These are phyloP conservation scores for Tinamus guttatus DNA, from an alignment of 2,113 vertebrate genomes.

Conservation along the genomic window DNA sequence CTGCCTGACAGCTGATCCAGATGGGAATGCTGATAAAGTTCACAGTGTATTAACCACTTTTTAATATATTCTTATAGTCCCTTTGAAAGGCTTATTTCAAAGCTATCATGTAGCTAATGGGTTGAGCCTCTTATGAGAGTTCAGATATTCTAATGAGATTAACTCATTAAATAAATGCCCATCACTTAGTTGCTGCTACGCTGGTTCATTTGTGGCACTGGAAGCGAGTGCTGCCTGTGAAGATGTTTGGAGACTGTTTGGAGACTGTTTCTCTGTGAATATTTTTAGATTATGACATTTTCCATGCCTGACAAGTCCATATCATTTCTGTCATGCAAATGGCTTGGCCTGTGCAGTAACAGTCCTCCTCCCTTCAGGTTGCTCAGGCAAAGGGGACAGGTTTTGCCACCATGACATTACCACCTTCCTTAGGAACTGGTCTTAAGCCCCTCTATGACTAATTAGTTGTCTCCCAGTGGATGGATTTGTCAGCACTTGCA, in stretches of 20 bases:
- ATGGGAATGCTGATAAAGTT: conserved; percentile 5
- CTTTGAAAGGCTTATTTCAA: conserved; percentile 29
- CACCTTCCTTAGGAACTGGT: not conserved
- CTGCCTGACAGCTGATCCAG: not conserved
- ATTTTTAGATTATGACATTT: conserved; percentile 1
- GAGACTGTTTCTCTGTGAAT: not conserved
- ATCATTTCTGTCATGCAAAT: not conserved
- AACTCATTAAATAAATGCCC: conserved; percentile 58
- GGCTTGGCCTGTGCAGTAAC: not conserved
- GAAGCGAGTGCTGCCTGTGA: not conserved
- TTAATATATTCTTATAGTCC: conserved; percentile 17
- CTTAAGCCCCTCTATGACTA: conserved; percentile 7
- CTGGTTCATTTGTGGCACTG: not conserved
- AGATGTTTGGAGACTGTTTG: not conserved
- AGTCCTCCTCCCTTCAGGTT: not conserved
- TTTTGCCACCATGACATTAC: not conserved
- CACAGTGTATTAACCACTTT: not conserved
- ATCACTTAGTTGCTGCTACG: not conserved
- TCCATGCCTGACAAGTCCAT: not conserved
- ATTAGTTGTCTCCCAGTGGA: not conserved
- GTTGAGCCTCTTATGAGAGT: conserved; percentile 35
- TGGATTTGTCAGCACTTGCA: not conserved
- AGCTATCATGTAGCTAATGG: conserved; percentile 23
- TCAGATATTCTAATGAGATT: conserved; percentile 61
- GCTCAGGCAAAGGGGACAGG: not conserved